phyloP scores from a whole-genome alignment of 1,140 invertebrate genomes.

The Sinonovacula constricta region DNA sequence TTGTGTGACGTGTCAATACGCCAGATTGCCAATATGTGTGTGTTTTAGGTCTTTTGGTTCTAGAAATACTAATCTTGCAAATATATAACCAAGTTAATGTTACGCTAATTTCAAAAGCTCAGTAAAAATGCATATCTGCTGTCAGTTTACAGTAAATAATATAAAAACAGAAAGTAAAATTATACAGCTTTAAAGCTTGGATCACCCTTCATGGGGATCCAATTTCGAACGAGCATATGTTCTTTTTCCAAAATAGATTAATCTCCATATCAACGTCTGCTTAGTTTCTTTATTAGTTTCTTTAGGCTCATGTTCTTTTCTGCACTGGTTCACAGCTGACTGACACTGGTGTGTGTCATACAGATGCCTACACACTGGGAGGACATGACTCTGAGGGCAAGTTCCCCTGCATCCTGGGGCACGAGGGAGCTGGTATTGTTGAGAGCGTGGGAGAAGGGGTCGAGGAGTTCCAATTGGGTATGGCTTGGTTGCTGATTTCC shows the following conservation, averaged over 20 bases:
- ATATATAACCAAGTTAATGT: no score
- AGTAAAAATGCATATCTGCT: no score
- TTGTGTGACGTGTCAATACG: no score
- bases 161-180: no score
- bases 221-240: background rate
- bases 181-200: no score
- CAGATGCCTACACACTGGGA: conserved; percentile 95
- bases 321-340: conserved; percentile 83
- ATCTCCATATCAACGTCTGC: background rate
- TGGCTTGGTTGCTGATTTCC: no score
- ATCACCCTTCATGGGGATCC: no score
- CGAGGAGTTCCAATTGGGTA: conserved; percentile 89
- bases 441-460: conserved; percentile 98
- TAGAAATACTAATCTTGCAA: no score
- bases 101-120: no score
- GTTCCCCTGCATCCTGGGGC: conserved; percentile 91
- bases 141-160: no score
- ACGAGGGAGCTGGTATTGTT: conserved; percentile 92
- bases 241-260: background rate
- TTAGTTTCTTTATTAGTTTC: background rate
- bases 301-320: background rate
- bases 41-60: no score
- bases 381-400: conserved; percentile 96
- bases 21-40: no score
- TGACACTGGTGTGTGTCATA: conserved; percentile 97